Percentiles rank a stretch among this genome's conserved stretches.
These are phyloP conservation scores for Rhagoletis zephyria DNA, from an alignment of 1,140 invertebrate species.

Conservation along the genomic window DNA sequence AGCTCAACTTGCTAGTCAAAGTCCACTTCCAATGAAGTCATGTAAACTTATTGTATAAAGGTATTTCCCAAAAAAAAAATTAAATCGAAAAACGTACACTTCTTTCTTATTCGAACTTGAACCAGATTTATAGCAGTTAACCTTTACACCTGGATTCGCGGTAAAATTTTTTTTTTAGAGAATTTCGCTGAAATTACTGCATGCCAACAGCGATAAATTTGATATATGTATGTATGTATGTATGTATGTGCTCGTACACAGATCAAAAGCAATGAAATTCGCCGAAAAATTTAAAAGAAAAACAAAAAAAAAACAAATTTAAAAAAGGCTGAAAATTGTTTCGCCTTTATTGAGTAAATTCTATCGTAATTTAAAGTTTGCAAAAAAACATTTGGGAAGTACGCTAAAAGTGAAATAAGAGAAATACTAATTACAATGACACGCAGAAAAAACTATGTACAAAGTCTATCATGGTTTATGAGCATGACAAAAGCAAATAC, in stretches of 20 bases:
- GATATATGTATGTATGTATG: too few relatives aligned
- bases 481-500: background rate
- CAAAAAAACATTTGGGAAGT: background rate
- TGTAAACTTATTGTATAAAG: too few relatives aligned
- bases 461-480: background rate
- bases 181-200: constrained; percentile 2
- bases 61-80: too few relatives aligned
- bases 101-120: background rate
- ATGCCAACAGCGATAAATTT: too few relatives aligned
- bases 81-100: background rate
- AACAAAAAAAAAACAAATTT: background rate
- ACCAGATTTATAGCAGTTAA: background rate
- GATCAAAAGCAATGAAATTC: too few relatives aligned
- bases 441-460: background rate
- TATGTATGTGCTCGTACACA: too few relatives aligned
- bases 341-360: background rate
- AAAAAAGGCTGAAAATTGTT: background rate
- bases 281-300: background rate
- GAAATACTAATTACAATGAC: background rate
- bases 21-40: too few relatives aligned
- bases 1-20: too few relatives aligned
- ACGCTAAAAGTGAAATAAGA: background rate
- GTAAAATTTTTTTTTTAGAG: background rate
- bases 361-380: background rate
- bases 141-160: background rate